Conservation (phyloP, 2,888 invertebrate species). For the Hipparchia sbordonii region DNA sequence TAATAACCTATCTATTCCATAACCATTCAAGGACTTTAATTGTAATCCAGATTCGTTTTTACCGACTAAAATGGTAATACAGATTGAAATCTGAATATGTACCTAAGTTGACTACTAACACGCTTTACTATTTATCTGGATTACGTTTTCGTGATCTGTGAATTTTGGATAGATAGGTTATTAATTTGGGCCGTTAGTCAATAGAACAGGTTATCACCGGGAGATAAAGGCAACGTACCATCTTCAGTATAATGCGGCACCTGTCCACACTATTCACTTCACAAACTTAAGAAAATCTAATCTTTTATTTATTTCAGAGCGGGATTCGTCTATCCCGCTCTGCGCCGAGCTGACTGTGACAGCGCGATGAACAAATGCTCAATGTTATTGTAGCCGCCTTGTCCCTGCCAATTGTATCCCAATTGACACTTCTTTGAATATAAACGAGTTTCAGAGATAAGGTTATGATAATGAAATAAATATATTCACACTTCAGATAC, state of each 20-base stretch:
- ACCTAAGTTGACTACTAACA: too few relatives aligned
- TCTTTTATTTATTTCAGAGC: constrained; percentile 28
- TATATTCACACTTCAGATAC: constrained; percentile 9
- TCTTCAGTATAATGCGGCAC: constrained; percentile 18
- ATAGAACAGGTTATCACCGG: too few relatives aligned
- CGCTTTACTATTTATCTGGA: too few relatives aligned
- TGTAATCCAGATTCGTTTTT: too few relatives aligned
- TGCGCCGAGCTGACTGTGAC: constrained; percentile 33
- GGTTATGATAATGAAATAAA: constrained; percentile 15
- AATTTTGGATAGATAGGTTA: too few relatives aligned
- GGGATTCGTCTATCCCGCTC: constrained; percentile 33
- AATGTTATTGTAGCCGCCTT: constrained; percentile 47
- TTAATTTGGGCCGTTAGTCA: too few relatives aligned
- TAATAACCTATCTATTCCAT: too few relatives aligned
- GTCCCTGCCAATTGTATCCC: constrained; percentile 57
- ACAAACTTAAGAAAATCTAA: constrained; percentile 23
- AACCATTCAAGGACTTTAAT: too few relatives aligned
- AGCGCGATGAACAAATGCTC: constrained; percentile 43
- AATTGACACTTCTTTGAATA: constrained; percentile 46
- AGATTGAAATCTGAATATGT: too few relatives aligned
- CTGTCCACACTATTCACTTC: constrained; percentile 26
- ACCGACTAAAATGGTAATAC: too few relatives aligned
- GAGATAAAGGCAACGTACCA: constrained; percentile 34
- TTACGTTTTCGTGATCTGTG: too few relatives aligned
- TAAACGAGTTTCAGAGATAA: constrained; percentile 33